phyloP scores from a whole-genome alignment of 1,140 invertebrate genomes.

The Arctopsyche grandis region DNA sequence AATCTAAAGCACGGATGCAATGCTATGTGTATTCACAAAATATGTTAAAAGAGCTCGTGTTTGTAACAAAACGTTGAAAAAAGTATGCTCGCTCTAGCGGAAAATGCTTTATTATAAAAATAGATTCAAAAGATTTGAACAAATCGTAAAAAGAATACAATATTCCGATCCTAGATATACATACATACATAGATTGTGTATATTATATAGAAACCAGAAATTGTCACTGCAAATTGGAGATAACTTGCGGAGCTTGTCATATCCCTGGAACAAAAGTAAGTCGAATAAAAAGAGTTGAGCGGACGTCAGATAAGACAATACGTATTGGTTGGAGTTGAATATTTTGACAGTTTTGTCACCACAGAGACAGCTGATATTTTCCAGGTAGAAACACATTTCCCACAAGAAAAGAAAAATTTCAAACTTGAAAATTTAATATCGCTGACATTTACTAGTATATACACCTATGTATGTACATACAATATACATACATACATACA shows the following conservation, averaged over 20 bases:
- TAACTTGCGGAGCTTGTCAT: background rate
- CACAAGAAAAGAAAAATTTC: background rate
- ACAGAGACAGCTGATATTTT: background rate
- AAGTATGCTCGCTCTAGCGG: too few relatives aligned
- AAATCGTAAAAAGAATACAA: too few relatives aligned
- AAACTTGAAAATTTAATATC: background rate
- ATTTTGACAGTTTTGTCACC: background rate
- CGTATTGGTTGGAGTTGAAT: too few relatives aligned
- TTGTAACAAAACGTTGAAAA: too few relatives aligned
- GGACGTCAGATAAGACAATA: too few relatives aligned
- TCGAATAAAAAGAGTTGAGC: too few relatives aligned
- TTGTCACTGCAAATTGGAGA: background rate
- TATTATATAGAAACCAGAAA: background rate
- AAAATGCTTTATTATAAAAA: background rate
- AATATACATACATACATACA: background rate
- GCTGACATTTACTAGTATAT: background rate
- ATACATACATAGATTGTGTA: background rate
- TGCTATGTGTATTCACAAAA: too few relatives aligned
- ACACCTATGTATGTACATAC: background rate
- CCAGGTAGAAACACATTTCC: background rate
- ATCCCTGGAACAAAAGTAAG: background rate
- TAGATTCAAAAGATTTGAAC: background rate
- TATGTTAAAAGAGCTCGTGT: too few relatives aligned
- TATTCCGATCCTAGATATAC: background rate
- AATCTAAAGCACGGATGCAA: too few relatives aligned